phyloP scores from a whole-genome alignment of 1,140 invertebrate genomes.

The Nephila pilipes region DNA sequence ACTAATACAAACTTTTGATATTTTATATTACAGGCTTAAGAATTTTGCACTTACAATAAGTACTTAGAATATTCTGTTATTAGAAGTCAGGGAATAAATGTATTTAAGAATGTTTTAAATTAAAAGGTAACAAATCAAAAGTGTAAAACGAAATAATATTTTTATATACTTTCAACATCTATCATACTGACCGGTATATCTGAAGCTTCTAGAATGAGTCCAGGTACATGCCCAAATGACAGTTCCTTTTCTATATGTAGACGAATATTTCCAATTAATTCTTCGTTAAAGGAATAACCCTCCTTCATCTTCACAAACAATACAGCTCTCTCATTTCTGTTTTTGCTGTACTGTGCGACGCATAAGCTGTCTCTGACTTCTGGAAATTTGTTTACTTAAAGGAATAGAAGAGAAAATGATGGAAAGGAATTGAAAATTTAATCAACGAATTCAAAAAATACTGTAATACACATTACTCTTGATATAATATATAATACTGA shows the following conservation, averaged over 20 bases:
- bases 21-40: no score
- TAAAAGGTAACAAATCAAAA: no score
- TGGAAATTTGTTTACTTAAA: slow-evolving; percentile 81
- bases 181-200: slow-evolving; percentile 83
- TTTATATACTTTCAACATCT: no score
- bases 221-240: slow-evolving; percentile 83
- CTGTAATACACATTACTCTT: no score
- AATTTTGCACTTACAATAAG: no score
- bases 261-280: slow-evolving; percentile 81
- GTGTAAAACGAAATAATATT: no score
- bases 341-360: slow-evolving; percentile 81
- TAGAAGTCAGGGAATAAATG: no score
- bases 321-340: slow-evolving; percentile 83
- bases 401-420: neutral
- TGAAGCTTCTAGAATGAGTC: slow-evolving; percentile 81
- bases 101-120: no score
- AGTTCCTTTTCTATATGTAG: slow-evolving; percentile 82
- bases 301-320: slow-evolving; percentile 83
- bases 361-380: slow-evolving; percentile 84
- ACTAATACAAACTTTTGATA: no score
- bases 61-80: no score
- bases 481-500: no score
- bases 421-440: neutral
- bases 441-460: neutral
- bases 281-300: slow-evolving; percentile 80